Conservation (phyloP, 1,140 invertebrate species). For the Heliconius himera region DNA sequence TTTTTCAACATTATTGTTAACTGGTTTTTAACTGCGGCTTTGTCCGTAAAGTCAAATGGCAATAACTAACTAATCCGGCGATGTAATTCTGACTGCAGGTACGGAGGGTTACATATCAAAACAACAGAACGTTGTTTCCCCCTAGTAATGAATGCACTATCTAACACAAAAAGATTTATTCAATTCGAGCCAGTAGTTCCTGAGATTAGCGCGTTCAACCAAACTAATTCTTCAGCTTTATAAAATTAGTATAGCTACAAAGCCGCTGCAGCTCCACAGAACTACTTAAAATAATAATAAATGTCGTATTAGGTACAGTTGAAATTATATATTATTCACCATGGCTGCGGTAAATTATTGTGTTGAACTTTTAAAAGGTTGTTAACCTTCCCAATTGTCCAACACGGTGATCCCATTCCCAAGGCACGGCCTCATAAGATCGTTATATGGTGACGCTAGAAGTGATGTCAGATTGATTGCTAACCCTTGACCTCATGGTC, state of each 20-base stretch:
- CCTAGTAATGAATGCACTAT: too few relatives aligned
- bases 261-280: neutral
- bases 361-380: constrained; percentile 18
- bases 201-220: too few relatives aligned
- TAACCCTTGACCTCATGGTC: constrained; percentile 43
- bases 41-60: too few relatives aligned
- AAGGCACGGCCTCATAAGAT: constrained; percentile 32
- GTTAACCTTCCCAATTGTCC: constrained; percentile 31
- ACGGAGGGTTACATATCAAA: too few relatives aligned
- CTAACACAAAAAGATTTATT: too few relatives aligned
- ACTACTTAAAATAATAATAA: neutral
- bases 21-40: neutral
- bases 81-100: too few relatives aligned
- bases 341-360: neutral
- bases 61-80: too few relatives aligned
- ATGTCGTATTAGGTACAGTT: neutral
- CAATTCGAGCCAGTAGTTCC: too few relatives aligned
- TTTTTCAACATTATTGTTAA: neutral
- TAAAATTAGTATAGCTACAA: too few relatives aligned
- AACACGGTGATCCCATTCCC: constrained; percentile 33
- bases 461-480: constrained; percentile 45
- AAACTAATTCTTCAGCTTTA: too few relatives aligned
- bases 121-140: too few relatives aligned
- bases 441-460: constrained; percentile 32
- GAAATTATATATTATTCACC: constrained; percentile 10